Conservation (phyloP, 2,113 vertebrate genomes). For the Ceyx cyanopectus region DNA sequence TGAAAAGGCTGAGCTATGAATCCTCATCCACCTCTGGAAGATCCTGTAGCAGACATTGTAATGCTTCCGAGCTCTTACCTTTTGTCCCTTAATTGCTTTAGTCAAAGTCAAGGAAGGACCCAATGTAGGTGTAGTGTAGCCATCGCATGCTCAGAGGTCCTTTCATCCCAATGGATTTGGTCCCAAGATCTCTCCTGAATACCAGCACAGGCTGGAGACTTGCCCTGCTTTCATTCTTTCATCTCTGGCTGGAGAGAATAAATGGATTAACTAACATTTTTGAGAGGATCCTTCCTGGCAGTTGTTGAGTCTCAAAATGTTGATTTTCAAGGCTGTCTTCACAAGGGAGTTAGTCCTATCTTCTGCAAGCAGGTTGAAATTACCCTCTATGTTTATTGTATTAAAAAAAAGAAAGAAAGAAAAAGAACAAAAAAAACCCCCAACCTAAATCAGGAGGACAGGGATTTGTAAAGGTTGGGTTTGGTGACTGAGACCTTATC, state of each 20-base stretch:
- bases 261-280: conserved; percentile 6
- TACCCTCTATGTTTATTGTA: not conserved
- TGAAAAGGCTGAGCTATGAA: not conserved
- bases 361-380: conserved; percentile 39
- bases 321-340: conserved; percentile 22
- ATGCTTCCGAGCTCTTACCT: not conserved
- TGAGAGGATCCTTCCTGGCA: conserved; percentile 23
- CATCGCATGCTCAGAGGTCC: not conserved
- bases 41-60: not conserved
- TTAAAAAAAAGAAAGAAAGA: not conserved
- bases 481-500: conserved; percentile 12
- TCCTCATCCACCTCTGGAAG: not conserved
- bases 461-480: not conserved
- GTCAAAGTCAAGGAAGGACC: not conserved
- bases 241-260: not conserved
- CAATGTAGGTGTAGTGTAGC: not conserved
- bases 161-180: not conserved
- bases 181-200: not conserved
- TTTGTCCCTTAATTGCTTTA: not conserved
- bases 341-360: conserved; percentile 27
- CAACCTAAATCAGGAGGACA: not conserved
- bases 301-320: not conserved
- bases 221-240: not conserved
- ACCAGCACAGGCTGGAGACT: not conserved
- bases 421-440: not conserved